These are phyloP conservation scores for Epinephelus coioides DNA, from an alignment of 2,797 vertebrate genomes.

Conservation along the genomic window DNA sequence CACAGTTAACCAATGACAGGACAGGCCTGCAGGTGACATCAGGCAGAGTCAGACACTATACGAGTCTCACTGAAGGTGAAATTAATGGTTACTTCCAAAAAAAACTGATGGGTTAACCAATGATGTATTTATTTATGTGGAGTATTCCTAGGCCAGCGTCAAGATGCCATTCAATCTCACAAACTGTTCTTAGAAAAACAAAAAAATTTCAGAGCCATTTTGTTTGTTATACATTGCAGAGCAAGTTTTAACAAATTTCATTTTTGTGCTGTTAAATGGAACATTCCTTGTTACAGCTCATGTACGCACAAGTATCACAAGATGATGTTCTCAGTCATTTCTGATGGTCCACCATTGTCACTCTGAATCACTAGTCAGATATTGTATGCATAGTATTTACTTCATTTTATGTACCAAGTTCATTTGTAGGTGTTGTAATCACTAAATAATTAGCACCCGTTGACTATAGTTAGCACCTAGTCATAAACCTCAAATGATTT, in stretches of 20 bases:
- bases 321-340: conserved; percentile 36
- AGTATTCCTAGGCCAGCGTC: conserved; percentile 41
- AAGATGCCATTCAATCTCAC: conserved; percentile 40
- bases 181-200: conserved; percentile 38
- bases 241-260: conserved; percentile 37
- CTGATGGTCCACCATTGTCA: conserved; percentile 27
- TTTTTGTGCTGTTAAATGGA: conserved; percentile 40
- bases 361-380: conserved; percentile 7
- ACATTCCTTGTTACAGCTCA: conserved; percentile 82
- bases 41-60: conserved; percentile 14
- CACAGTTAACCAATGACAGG: conserved; percentile 39
- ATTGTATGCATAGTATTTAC: conserved; percentile 36
- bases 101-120: conserved; percentile 34
- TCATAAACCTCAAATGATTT: conserved; percentile 4
- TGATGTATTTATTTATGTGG: conserved; percentile 44
- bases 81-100: conserved; percentile 54
- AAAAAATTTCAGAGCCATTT: background rate
- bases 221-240: conserved; percentile 7
- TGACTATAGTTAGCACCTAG: background rate
- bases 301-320: conserved; percentile 74
- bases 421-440: conserved; percentile 21
- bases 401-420: conserved; percentile 28
- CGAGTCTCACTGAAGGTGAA: conserved; percentile 30
- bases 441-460: background rate
- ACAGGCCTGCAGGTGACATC: conserved; percentile 30